Base-by-base conservation (phyloP, 2,888 invertebrate species). In the Bellardia pandia region DNA sequence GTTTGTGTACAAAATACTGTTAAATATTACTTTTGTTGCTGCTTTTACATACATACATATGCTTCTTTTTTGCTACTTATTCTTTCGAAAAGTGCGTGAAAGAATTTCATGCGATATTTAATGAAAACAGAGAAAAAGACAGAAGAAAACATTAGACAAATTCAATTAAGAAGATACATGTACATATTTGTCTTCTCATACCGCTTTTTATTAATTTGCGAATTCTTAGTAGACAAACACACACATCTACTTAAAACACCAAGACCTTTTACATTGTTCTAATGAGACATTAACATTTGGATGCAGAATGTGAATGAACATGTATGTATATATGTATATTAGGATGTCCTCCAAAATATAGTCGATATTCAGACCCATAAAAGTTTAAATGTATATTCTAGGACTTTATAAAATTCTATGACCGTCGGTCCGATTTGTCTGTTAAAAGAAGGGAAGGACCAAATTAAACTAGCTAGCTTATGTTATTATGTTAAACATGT, bases 81-180 rank as follows among this genome's bases (percentile, higher is more conserved):
- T 58, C 71, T 30, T 69, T 58, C 9, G 37, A 62, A 62, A 71
- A 71, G 74, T 81, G 81, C 81, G 81, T 81, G 81, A 68, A 74
- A 68, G 45, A 74, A 81, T 81, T 74, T 74, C 56, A 11, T 66
- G 56, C 45, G 45, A 81, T 74, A 80, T 71, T 79, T 71, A 79
- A 79, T 45, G 23, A 68, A 68, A 37, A 56, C 14, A 71, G 40
- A 37, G 53, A 33, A 56, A 8, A 16, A 16, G 23, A 23, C 23
- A 23, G 23, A 5, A 23, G 33, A 68, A 45, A 1, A 48, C 48
- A 79, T 85, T 82, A 82, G 81, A 87, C 81, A 87, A 82, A 85
- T 87, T 87, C 85, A 87, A 87, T 87, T 85, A 79, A 85, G 77
- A 81, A 85, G 75, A 85, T 74, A 87, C 23, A 23, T 23, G 23